Base-by-base conservation (phyloP, 1,140 invertebrate genomes). In the Drosophila albomicans region DNA sequence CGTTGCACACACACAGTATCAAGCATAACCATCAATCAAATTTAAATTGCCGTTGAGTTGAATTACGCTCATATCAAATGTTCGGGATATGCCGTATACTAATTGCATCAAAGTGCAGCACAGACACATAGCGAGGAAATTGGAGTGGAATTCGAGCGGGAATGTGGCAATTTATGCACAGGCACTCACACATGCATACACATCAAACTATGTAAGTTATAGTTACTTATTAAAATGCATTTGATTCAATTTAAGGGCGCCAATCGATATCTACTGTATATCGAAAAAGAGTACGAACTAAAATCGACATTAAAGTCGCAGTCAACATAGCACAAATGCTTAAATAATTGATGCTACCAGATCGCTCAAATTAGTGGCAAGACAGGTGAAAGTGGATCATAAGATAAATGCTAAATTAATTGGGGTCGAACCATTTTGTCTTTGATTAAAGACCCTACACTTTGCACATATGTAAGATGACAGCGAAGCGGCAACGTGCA, bases 361-460 rank as follows among this genome's bases (percentile, higher is more conserved):
- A 51, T 63, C 20, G 25, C 4, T 41, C 0, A 56, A 57, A 41
- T n/a, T 41, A 11, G 13, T 5, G 43, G 13, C 11, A 15, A 11
- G 5, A 43, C 43, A 15, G 1, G 32, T 49, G 30, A 49, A 49
- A 49, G 45, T 35, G 30, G 46, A 62, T 62, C 45, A 10, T 20
- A 25, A 46, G 58, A 32, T 61, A 28, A 61, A 61, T 61, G 28
- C n/a, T 25, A 15, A 30, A 46, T 61, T 61, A 61, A 61, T 61
- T 61, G 58, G 25, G 20, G n/a, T 15, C 43, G 7, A 61, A 46
- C 28, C 3, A 10, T 38, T 41, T 57, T 57, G 4, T 1, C 13
- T 72, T 80, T 76, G 72, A 72, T 76, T 81, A 81, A 76, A 56
- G 78, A 58, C 11, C n/a, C n/a, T 30, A 52, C 25, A 32, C 63